A percentile compares a stretch with the other conserved stretches of the same genome.
phyloP scores from a whole-genome alignment of 2,797 vertebrate genomes.

The Bovichtus diacanthus region DNA sequence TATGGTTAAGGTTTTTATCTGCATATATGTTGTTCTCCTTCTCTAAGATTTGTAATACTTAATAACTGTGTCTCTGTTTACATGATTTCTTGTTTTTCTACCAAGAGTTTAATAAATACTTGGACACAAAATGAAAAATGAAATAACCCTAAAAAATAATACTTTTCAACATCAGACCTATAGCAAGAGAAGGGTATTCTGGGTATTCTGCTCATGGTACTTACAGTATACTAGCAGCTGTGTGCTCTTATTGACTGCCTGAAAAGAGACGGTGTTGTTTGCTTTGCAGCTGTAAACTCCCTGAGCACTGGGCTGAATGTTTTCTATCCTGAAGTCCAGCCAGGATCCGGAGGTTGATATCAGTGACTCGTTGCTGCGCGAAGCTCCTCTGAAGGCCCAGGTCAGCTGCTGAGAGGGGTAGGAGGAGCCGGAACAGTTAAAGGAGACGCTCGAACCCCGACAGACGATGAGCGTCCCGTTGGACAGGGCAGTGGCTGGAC shows the following conservation, averaged over 20 bases:
- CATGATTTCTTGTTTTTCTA: too few relatives aligned
- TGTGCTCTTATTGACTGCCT: constrained; percentile 50
- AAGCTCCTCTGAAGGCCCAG: constrained; percentile 74
- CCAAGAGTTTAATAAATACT: too few relatives aligned
- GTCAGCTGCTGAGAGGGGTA: constrained; percentile 73
- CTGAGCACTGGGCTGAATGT: constrained; percentile 79
- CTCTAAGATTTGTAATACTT: too few relatives aligned
- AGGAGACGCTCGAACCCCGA: constrained; percentile 66
- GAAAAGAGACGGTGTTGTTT: constrained; percentile 75
- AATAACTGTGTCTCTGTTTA: too few relatives aligned
- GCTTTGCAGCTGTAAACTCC: constrained; percentile 87
- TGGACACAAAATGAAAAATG: too few relatives aligned
- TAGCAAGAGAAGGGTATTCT: neutral
- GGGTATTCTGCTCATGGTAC: constrained; percentile 57
- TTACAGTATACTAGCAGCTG: constrained; percentile 91
- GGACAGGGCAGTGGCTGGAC: constrained; percentile 51
- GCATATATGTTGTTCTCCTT: too few relatives aligned
- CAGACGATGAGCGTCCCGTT: constrained; percentile 80
- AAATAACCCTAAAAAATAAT: neutral
- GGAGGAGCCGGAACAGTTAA: constrained; percentile 81
- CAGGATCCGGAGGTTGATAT: constrained; percentile 10
- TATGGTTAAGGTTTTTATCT: too few relatives aligned
- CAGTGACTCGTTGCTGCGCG: constrained; percentile 40
- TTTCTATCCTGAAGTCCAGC: constrained; percentile 67
- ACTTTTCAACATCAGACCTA: neutral